Conservation (phyloP, 2,888 invertebrate species). For the Catocala fraxini region DNA sequence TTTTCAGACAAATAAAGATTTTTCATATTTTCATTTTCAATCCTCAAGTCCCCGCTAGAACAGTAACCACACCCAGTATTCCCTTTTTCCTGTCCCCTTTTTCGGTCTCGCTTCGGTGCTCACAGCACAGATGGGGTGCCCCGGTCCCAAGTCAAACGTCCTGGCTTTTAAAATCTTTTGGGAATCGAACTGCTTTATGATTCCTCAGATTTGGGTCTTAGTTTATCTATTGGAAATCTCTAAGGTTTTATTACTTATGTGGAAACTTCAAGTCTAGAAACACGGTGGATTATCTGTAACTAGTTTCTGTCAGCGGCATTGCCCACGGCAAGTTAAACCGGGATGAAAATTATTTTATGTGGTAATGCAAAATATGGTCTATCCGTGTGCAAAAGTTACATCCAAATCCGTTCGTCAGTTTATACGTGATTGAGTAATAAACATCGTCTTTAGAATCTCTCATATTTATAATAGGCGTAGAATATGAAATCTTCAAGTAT, state of each 20-base stretch:
- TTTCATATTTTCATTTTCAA: too few relatives aligned
- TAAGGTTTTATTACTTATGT: background rate
- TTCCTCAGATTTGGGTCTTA: constrained; percentile 2
- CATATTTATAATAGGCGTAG: too few relatives aligned
- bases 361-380: too few relatives aligned
- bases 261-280: background rate
- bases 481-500: too few relatives aligned
- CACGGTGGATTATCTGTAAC: background rate
- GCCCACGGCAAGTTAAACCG: too few relatives aligned
- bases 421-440: too few relatives aligned
- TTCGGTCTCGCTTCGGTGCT: constrained; percentile 40
- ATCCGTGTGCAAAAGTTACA: too few relatives aligned
- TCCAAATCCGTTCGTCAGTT: too few relatives aligned
- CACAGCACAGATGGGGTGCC: constrained; percentile 35
- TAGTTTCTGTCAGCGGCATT: too few relatives aligned
- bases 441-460: too few relatives aligned
- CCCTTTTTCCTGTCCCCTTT: constrained; percentile 39
- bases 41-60: constrained; percentile 23
- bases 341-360: too few relatives aligned
- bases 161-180: constrained; percentile 37
- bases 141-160: constrained; percentile 36
- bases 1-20: too few relatives aligned
- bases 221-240: background rate
- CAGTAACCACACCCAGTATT: constrained; percentile 23
- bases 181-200: constrained; percentile 21